phyloP scores from a whole-genome alignment of 2,888 invertebrate genomes.

The Calameuta filiformis region DNA sequence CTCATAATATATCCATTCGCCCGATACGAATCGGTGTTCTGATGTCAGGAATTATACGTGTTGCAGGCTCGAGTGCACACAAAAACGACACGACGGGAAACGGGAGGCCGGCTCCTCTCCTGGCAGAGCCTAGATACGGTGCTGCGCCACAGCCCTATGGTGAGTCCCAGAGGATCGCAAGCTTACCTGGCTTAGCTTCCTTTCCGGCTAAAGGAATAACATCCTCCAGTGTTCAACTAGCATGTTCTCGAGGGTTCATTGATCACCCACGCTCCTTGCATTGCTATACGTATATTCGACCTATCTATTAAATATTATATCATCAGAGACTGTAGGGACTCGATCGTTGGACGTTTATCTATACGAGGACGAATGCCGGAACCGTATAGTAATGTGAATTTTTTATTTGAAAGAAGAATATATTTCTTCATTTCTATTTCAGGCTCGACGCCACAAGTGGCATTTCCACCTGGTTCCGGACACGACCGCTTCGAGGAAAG shows the following conservation, averaged over 20 bases:
- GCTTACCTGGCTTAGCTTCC: neutral
- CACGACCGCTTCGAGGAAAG: constrained; percentile 64
- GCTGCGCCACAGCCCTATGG: constrained; percentile 90
- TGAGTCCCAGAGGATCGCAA: constrained; percentile 69
- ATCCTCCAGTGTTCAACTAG: neutral
- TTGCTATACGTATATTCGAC: neutral
- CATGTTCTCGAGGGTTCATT: neutral
- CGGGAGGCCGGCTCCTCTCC: constrained; percentile 81
- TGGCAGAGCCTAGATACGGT: constrained; percentile 90
- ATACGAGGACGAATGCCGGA: neutral
- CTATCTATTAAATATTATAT: neutral
- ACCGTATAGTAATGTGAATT: neutral
- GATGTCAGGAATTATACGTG: constrained; percentile 34
- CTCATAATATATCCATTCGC: neutral
- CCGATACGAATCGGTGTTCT: neutral
- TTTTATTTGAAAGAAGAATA: neutral
- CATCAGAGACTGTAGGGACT: neutral
- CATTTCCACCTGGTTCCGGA: constrained; percentile 56
- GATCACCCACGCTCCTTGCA: neutral
- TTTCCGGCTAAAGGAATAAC: neutral
- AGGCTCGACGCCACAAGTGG: constrained; percentile 60
- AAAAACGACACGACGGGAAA: constrained; percentile 64
- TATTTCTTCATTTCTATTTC: constrained; percentile 18
- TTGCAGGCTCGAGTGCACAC: constrained; percentile 60
- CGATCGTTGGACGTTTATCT: neutral